phyloP scores from a whole-genome alignment of 1,140 invertebrate genomes.

The Zaprionus kolodkinae region DNA sequence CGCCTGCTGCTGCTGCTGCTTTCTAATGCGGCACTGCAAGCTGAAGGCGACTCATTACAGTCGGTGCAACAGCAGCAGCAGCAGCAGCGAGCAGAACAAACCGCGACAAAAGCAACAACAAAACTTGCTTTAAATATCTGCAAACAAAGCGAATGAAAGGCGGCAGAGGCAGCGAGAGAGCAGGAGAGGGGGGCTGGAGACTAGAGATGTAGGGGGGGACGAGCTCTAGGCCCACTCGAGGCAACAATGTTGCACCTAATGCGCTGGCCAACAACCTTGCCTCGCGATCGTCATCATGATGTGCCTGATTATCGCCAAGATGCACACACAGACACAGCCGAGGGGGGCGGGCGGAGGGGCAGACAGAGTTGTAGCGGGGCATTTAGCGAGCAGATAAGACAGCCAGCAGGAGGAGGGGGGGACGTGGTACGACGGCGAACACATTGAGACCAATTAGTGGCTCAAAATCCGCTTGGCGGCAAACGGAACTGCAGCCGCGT shows the following conservation, averaged over 20 bases:
- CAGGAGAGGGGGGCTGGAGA: not conserved
- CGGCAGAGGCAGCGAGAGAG: conserved; percentile 12
- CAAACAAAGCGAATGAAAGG: conserved; percentile 58
- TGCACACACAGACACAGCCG: not conserved
- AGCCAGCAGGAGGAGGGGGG: not conserved
- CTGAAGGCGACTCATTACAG: conserved; percentile 34
- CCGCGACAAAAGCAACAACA: conserved; percentile 3
- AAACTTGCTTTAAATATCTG: conserved; percentile 39
- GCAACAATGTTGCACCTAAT: conserved; percentile 78
- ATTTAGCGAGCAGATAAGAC: not conserved
- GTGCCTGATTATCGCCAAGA: conserved; percentile 26
- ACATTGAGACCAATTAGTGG: conserved; percentile 82
- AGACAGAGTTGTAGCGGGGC: no score
- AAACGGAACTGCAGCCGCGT: conserved; percentile 77
- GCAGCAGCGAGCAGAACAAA: conserved; percentile 5
- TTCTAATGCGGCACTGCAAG: conserved; percentile 45
- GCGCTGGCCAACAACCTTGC: conserved; percentile 71
- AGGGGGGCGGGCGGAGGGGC: not conserved
- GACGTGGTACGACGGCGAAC: conserved; percentile 28
- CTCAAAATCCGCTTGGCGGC: conserved; percentile 77
- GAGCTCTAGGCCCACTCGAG: conserved; percentile 17
- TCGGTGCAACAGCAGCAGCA: conserved; percentile 8
- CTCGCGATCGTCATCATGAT: conserved; percentile 15
- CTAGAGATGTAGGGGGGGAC: no score
- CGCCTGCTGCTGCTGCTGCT: conserved; percentile 33